These are phyloP conservation scores for Allolobophora icterica DNA, from an alignment of 2,888 invertebrate species.

Conservation along the genomic window DNA sequence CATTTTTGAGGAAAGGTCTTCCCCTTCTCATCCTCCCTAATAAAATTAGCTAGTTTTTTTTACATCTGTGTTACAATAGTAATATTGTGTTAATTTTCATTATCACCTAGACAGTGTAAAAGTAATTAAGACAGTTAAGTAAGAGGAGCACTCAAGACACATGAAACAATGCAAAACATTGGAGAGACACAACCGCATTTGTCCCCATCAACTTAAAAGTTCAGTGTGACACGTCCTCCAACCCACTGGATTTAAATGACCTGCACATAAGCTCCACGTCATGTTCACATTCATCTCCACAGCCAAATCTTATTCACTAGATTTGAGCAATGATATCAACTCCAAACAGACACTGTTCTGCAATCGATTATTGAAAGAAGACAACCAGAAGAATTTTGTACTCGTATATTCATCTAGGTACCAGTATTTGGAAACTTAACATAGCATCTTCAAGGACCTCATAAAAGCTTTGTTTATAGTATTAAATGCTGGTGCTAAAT, in stretches of 20 bases:
- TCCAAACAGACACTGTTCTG: no score
- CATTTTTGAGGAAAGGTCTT: background rate
- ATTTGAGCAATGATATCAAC: no score
- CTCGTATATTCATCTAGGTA: background rate
- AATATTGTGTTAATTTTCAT: constrained; percentile 13
- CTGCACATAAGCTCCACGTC: background rate
- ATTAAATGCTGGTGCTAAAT: background rate
- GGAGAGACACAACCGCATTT: background rate
- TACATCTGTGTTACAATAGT: background rate
- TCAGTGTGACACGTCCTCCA: background rate
- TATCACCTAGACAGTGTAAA: background rate
- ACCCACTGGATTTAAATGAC: background rate
- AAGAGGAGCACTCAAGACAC: background rate
- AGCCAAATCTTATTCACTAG: background rate
- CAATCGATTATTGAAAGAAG: background rate
- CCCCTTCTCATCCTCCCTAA: background rate
- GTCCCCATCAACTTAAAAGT: no score
- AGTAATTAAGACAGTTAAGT: background rate
- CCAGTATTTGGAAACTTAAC: no score
- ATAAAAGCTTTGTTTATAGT: background rate
- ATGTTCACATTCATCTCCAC: background rate
- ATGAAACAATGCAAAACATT: background rate
- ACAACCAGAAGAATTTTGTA: background rate
- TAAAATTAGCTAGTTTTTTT: background rate
- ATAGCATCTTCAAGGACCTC: background rate